Base-by-base conservation (phyloP, 2,113 vertebrate species). In the Istiophorus platypterus region DNA sequence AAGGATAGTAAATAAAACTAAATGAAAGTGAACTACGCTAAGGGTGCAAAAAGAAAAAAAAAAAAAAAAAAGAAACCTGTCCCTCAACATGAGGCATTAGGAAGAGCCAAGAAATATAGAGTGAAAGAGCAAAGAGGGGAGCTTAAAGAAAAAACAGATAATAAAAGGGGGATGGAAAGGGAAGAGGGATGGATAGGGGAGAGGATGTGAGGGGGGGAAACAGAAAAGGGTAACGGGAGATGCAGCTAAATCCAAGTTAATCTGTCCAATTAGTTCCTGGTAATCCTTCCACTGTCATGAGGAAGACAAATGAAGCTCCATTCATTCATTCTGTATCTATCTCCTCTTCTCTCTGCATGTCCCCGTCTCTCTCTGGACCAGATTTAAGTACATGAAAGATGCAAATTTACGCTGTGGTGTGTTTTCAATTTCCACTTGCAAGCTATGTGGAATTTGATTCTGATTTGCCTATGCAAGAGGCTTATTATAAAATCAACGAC, bases 191-290 rank as follows among this genome's bases (percentile, higher is more conserved):
- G 41, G 29, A 57, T 34, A 49, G 66, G 52, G 61, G 66, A 64
- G 45, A 61, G 58, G 64, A 45, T 3, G 27, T 63, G 20, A 76
- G 52, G 39, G 62, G 65, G 61, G 54, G 61, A 41, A 29, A 52
- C 42, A 61, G 69, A 76, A 88, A 86, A 90, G 92, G 87, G 85
- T 88, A 86, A 87, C 78, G 82, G 83, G 88, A 90, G 77, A 84
- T 87, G 90, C 72, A 62, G 84, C 83, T 80, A 89, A 93, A 92
- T 87, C 88, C 88, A 84, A 85, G 88, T 88, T 94, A 93, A 94
- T 94, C 90, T 91, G 82, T 88, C 88, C 93, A 93, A 92, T 94
- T 94, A 92, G 89, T 92, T 90, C 85, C 80, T 71, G 76, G 78
- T 94, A 93, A 94, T 93, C 91, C 93, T 73, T 75, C 79, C 72